phyloP scores from a whole-genome alignment of 2,797 vertebrate genomes.

The Euthynnus affinis region DNA sequence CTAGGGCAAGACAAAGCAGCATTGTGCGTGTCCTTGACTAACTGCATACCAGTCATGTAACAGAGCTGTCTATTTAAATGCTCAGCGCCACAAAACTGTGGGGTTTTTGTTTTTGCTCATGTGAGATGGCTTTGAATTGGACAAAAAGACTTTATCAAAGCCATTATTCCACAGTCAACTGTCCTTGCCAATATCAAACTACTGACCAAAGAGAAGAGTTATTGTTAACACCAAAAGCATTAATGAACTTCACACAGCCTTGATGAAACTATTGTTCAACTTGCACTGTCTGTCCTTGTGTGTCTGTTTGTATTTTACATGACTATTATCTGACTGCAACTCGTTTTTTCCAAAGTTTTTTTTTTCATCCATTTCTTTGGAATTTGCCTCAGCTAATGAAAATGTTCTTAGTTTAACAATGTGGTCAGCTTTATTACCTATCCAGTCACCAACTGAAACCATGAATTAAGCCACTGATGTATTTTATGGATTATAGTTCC shows the following conservation, averaged over 20 bases:
- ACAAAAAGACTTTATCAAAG: constrained; percentile 4
- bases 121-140: background rate
- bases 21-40: background rate
- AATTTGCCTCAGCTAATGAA: background rate
- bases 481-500: background rate
- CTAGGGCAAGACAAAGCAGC: background rate
- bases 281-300: background rate
- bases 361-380: background rate
- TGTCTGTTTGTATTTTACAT: constrained; percentile 3
- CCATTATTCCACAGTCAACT: background rate
- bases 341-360: background rate
- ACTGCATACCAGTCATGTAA: background rate
- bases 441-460: background rate
- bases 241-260: background rate
- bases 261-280: background rate
- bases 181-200: background rate
- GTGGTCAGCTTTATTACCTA: background rate
- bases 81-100: background rate
- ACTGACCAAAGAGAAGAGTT: background rate
- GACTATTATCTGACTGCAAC: background rate
- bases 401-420: background rate
- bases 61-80: background rate
- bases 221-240: background rate
- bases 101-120: background rate
- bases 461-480: background rate